These are phyloP conservation scores for Dipodomys stephensi DNA, from an alignment of 2,113 vertebrate genomes.

Conservation along the genomic window DNA sequence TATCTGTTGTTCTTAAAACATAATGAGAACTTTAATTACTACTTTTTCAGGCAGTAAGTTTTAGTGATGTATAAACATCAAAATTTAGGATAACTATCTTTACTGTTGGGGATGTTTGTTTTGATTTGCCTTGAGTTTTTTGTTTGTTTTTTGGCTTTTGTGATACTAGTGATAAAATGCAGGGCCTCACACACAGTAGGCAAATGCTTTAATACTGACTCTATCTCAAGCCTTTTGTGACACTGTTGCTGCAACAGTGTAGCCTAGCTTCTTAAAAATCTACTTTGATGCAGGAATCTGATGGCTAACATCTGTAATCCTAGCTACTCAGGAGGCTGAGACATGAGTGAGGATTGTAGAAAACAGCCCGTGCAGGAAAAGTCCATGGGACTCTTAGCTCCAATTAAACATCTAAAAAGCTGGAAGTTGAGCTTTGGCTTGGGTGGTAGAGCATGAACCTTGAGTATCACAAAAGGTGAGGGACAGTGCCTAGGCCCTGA, in stretches of 20 bases:
- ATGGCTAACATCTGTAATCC: too few relatives aligned
- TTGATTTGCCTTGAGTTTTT: neutral
- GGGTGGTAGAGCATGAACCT: too few relatives aligned
- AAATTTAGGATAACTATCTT: conserved; percentile 42
- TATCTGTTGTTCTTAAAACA: conserved; percentile 50
- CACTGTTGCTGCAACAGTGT: neutral
- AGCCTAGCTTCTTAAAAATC: neutral
- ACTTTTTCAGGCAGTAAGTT: conserved; percentile 28
- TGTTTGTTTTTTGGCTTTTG: neutral
- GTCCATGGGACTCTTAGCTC: too few relatives aligned
- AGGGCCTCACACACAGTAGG: neutral
- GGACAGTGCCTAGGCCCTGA: too few relatives aligned
- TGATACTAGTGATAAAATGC: neutral
- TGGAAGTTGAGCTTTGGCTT: too few relatives aligned
- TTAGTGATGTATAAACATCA: conserved; percentile 37
- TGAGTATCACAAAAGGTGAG: too few relatives aligned
- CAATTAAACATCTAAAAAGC: too few relatives aligned
- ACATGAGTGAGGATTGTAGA: too few relatives aligned
- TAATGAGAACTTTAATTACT: conserved; percentile 17
- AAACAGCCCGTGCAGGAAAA: too few relatives aligned
- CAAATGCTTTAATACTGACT: neutral
- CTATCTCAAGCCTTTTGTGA: neutral
- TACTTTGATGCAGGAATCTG: too few relatives aligned
- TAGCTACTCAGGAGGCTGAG: too few relatives aligned
- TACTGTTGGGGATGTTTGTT: too few relatives aligned